These are phyloP conservation scores for Callipepla californica DNA, from an alignment of 2,113 vertebrate species.

Conservation along the genomic window DNA sequence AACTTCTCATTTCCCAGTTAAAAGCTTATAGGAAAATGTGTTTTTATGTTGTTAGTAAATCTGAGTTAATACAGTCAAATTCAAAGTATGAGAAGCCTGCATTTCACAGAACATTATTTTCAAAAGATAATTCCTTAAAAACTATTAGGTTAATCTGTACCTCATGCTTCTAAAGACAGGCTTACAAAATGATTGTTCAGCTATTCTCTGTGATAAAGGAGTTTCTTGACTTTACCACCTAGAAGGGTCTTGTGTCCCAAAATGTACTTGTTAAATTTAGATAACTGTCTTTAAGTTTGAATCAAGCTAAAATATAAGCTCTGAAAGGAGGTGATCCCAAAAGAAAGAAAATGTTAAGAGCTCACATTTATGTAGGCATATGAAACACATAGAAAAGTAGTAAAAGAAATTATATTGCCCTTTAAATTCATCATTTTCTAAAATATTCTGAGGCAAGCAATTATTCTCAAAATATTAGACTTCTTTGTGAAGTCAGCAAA, in stretches of 20 bases:
- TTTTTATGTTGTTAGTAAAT: not conserved
- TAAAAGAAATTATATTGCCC: not conserved
- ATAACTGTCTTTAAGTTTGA: constrained; percentile 8
- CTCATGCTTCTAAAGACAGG: not conserved
- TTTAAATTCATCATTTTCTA: not conserved
- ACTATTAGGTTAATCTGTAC: not conserved
- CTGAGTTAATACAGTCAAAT: not conserved
- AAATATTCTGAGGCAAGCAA: not conserved
- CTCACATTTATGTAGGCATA: not conserved
- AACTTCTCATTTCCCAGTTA: not conserved
- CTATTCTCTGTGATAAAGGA: not conserved
- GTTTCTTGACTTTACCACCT: not conserved
- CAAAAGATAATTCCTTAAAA: not conserved
- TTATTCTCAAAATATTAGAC: not conserved
- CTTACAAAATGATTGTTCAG: not conserved
- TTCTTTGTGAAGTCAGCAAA: not conserved
- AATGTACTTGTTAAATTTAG: constrained; percentile 22
- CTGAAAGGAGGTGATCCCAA: not conserved
- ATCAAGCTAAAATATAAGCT: not conserved
- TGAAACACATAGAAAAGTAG: not conserved
- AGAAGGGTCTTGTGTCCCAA: constrained; percentile 9
- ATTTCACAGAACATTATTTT: constrained; percentile 3
- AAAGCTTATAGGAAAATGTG: not conserved
- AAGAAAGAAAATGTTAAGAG: not conserved
- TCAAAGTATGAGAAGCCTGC: not conserved